Evolutionary conservation across 2,113 vertebrate species (phyloP).

Genomic region (Neomonachus schauinslandi): DNA sequence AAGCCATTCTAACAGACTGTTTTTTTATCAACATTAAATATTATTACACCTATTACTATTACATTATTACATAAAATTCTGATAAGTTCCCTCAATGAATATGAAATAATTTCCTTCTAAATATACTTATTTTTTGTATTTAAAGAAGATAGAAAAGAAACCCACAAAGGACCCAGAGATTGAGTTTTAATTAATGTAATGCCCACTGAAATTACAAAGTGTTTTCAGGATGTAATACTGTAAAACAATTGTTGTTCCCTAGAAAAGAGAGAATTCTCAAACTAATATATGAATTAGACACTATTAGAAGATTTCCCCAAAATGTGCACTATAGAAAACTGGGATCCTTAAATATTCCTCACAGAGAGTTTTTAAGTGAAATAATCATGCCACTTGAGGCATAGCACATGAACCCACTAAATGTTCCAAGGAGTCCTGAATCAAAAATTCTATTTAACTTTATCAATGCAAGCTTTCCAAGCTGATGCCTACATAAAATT

Average conservation of each 20-base stretch:
- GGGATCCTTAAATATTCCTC: background rate
- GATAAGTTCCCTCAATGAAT: background rate
- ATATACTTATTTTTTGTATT: background rate
- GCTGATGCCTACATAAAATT: background rate
- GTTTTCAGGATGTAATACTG: background rate
- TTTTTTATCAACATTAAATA: background rate
- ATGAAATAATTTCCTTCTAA: constrained; percentile 32
- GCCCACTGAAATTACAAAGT: background rate
- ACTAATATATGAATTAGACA: background rate
- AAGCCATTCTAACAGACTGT: background rate
- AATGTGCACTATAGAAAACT: background rate
- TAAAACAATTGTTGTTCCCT: background rate
- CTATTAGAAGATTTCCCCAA: background rate
- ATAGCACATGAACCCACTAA: background rate
- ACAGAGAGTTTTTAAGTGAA: background rate
- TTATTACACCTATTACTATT: background rate
- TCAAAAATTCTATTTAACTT: background rate
- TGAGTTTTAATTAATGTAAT: constrained; percentile 31
- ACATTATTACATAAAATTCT: background rate
- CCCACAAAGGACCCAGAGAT: background rate
- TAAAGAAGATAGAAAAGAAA: constrained; percentile 14
- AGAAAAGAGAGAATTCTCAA: background rate
- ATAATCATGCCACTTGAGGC: background rate
- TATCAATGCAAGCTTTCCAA: background rate
- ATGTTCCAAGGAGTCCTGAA: background rate